phyloP scores from a whole-genome alignment of 1,140 invertebrate species.

The Anastrepha obliqua region DNA sequence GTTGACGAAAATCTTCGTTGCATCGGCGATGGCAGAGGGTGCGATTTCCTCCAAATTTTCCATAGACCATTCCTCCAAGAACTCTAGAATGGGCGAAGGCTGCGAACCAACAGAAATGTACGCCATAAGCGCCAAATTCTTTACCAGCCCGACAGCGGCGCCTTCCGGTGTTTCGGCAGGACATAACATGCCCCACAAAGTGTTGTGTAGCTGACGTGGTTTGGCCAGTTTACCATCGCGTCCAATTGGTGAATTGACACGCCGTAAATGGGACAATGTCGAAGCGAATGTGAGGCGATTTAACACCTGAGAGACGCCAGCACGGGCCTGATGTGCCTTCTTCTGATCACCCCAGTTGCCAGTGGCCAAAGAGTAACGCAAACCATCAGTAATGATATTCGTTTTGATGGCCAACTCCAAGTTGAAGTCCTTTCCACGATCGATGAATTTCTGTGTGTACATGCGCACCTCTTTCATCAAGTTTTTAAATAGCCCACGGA shows the following conservation, averaged over 20 bases:
- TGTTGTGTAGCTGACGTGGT: slow-evolving; percentile 98
- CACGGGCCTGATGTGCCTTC: slow-evolving; percentile 98
- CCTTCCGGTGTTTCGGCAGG: slow-evolving; percentile 99
- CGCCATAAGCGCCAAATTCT: slow-evolving; percentile 98
- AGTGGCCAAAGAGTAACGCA: slow-evolving; percentile 97
- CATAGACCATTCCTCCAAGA: slow-evolving; percentile 99
- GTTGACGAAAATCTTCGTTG: slow-evolving; percentile 99
- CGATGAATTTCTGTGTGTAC: slow-evolving; percentile 99
- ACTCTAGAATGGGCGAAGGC: slow-evolving; percentile 98
- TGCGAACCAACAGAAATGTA: slow-evolving; percentile 99
- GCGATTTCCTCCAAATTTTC: slow-evolving; percentile 99
- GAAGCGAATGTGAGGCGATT: slow-evolving; percentile 98
- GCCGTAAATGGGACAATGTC: slow-evolving; percentile 96
- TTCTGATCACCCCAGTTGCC: slow-evolving; percentile 99
- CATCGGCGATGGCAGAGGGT: slow-evolving; percentile 95
- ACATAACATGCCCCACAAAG: slow-evolving; percentile 99
- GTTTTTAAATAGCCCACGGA: slow-evolving; percentile 95
- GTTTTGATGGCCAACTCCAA: slow-evolving; percentile 98
- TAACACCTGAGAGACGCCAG: slow-evolving; percentile 94
- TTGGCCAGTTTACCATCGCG: slow-evolving; percentile 98
- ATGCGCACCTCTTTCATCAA: slow-evolving; percentile 96
- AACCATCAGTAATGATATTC: slow-evolving; percentile 97
- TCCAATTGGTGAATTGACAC: slow-evolving; percentile 98
- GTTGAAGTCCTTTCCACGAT: slow-evolving; percentile 98
- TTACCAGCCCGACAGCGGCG: slow-evolving; percentile 93